Conservation (phyloP, 2,888 invertebrate species). For the Agrenia bidenticulata region DNA sequence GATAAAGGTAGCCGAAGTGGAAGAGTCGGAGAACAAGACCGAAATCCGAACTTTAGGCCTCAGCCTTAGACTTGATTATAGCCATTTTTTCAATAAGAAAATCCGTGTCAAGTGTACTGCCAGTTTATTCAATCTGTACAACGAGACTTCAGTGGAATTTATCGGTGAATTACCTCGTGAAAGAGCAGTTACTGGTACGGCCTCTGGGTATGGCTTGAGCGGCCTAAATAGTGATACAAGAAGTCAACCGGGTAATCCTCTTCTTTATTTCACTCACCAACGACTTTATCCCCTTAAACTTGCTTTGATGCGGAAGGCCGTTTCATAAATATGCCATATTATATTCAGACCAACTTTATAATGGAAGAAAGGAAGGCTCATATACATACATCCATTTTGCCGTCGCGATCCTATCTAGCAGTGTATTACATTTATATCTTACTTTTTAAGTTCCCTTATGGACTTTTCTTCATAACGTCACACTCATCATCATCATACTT, state of each 20-base stretch:
- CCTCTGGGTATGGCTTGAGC: constrained; percentile 27
- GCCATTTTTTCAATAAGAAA: constrained; percentile 28
- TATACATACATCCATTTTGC: too few relatives aligned
- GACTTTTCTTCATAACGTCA: not conserved
- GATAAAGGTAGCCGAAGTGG: not conserved
- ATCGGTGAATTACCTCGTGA: constrained; percentile 28
- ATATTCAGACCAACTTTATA: too few relatives aligned
- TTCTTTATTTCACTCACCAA: constrained; percentile 3
- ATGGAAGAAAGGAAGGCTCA: too few relatives aligned
- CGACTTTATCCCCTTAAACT: too few relatives aligned
- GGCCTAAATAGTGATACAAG: constrained; percentile 19
- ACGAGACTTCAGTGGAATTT: constrained; percentile 30
- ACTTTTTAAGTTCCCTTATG: not conserved
- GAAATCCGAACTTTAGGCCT: constrained; percentile 22
- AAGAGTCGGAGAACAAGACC: constrained; percentile 25
- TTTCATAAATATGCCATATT: too few relatives aligned
- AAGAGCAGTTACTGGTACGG: constrained; percentile 16
- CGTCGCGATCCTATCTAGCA: too few relatives aligned
- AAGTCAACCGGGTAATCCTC: constrained; percentile 23
- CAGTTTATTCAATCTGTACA: constrained; percentile 32
- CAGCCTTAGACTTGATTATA: constrained; percentile 30
- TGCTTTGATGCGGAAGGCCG: too few relatives aligned
- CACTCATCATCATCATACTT: constrained; percentile 5
- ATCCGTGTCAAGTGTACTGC: constrained; percentile 36
- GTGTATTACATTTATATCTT: too few relatives aligned